These are phyloP conservation scores for Azorinus chamasolen DNA, from an alignment of 2,888 invertebrate species.

Conservation along the genomic window DNA sequence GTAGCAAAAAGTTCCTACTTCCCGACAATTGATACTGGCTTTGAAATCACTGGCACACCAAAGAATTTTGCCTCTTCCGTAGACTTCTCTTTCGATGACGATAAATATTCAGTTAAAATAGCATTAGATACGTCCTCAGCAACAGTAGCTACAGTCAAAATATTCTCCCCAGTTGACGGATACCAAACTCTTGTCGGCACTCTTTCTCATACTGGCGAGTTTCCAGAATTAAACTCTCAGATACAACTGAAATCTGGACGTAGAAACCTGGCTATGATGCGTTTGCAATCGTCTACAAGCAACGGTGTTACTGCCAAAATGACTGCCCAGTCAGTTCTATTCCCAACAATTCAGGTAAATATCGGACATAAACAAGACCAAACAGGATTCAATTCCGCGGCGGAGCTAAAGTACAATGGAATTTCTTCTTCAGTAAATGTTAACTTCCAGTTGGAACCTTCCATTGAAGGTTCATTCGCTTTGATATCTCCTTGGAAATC, in stretches of 20 bases:
- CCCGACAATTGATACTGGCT: slow-evolving; percentile 13
- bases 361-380: slow-evolving; percentile 29
- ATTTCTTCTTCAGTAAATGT: slow-evolving; percentile 13
- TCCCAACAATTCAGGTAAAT: slow-evolving; percentile 43
- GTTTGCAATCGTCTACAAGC: slow-evolving; percentile 12
- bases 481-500: too few species aligned
- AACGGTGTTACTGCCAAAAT: slow-evolving; percentile 15
- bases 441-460: slow-evolving; percentile 19
- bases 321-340: slow-evolving; percentile 27
- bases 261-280: slow-evolving; percentile 31
- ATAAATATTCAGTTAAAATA: slow-evolving; percentile 37
- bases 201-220: slow-evolving; percentile 35
- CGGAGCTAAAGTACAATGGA: slow-evolving; percentile 39
- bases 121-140: slow-evolving; percentile 9
- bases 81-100: slow-evolving; percentile 14
- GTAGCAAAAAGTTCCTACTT: slow-evolving; percentile 40
- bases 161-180: slow-evolving; percentile 42
- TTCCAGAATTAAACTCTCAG: slow-evolving; percentile 24
- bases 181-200: slow-evolving; percentile 29
- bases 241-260: slow-evolving; percentile 37
- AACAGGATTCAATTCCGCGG: slow-evolving; percentile 32
- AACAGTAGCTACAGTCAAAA: slow-evolving; percentile 20
- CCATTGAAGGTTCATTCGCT: background rate
- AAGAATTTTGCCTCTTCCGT: slow-evolving; percentile 15
- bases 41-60: slow-evolving; percentile 39